These are phyloP conservation scores for Drosophila melanica DNA, from an alignment of 1,140 invertebrate species.

Conservation along the genomic window DNA sequence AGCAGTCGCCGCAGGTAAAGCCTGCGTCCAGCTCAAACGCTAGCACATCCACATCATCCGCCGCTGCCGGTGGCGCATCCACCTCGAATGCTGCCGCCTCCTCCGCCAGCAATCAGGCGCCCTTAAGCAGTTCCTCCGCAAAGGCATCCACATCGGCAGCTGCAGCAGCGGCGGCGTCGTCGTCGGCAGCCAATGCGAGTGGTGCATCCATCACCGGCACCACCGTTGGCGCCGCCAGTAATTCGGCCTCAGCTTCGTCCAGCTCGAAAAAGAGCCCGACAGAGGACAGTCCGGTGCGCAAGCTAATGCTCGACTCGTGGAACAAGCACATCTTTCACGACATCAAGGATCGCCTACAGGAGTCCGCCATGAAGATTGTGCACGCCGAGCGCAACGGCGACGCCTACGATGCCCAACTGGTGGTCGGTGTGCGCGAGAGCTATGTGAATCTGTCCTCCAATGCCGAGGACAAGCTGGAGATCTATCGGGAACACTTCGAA, in stretches of 20 bases:
- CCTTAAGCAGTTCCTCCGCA: constrained; percentile 54
- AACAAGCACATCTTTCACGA: constrained; percentile 98
- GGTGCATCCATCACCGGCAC: no score
- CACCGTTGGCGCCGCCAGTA: no score
- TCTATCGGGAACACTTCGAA: constrained; percentile 98
- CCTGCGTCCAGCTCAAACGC: constrained; percentile 52
- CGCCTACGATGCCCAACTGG: constrained; percentile 98
- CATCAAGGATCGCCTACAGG: constrained; percentile 96
- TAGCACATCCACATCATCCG: constrained; percentile 44
- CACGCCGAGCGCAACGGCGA: constrained; percentile 98
- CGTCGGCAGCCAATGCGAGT: background rate
- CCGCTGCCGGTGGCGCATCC: constrained; percentile 53
- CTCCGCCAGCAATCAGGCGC: constrained; percentile 50
- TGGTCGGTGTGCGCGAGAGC: constrained; percentile 97
- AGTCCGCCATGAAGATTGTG: constrained; percentile 98
- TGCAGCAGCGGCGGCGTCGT: constrained; percentile 83
- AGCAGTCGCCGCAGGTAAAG: constrained; percentile 88
- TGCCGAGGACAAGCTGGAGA: constrained; percentile 95
- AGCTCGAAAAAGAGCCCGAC: constrained; percentile 88
- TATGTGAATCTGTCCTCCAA: constrained; percentile 99
- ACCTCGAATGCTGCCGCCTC: constrained; percentile 58
- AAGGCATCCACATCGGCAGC: constrained; percentile 71
- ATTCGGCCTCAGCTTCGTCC: constrained; percentile 45
- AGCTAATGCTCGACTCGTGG: constrained; percentile 99
- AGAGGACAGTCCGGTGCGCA: constrained; percentile 95